Evolutionary conservation across 2,113 vertebrate species (phyloP).

Genomic region (Athene noctua): DNA sequence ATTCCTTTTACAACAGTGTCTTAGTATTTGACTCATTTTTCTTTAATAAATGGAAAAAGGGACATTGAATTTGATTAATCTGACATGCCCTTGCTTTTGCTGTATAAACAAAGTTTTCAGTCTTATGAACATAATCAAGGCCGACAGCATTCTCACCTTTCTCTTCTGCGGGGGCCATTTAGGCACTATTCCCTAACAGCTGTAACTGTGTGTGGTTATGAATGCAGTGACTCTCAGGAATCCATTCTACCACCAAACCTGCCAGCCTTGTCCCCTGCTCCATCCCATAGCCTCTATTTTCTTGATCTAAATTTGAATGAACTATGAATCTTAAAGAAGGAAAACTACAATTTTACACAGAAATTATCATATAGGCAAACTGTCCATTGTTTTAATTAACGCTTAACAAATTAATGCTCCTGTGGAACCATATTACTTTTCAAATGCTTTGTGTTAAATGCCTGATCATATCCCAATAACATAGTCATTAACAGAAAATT

Average conservation of each 20-base stretch:
- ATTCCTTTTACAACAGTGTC: not conserved
- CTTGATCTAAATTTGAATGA: not conserved
- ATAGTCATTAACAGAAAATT: not conserved
- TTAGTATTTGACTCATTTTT: not conserved
- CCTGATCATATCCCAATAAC: not conserved
- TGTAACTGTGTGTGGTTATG: fast-evolving
- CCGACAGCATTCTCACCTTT: not conserved
- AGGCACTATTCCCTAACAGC: not conserved
- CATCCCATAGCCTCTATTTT: not conserved
- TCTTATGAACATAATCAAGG: not conserved
- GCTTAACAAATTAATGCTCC: not conserved
- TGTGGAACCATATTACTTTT: not conserved
- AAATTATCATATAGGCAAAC: not conserved
- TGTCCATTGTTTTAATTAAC: not conserved
- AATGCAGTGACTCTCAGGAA: not conserved
- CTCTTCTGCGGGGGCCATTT: not conserved
- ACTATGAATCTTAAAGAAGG: not conserved
- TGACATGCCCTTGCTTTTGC: not conserved
- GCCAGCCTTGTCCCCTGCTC: not conserved
- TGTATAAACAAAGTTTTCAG: not conserved
- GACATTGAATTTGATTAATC: not conserved
- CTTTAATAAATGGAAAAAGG: not conserved
- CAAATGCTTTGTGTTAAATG: not conserved
- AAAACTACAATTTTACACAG: not conserved
- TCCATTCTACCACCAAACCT: not conserved